Percentiles rank a stretch among this genome's conserved stretches.
Evolutionary conservation across 1,140 invertebrate species (phyloP).

Genomic region (Saccostrea glomerata): DNA sequence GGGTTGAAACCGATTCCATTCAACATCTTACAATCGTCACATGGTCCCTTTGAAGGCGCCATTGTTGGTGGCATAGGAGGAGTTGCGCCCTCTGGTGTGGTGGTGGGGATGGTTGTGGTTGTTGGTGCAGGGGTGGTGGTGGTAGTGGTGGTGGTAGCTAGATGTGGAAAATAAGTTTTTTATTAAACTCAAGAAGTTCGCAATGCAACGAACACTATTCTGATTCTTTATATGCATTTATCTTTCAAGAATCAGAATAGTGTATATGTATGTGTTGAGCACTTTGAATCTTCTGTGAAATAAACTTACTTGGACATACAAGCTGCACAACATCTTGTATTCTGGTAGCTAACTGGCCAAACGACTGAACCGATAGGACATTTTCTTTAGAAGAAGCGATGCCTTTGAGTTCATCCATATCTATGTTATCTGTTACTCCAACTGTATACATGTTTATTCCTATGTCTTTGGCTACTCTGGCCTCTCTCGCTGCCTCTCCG

Average conservation of each 20-base stretch:
- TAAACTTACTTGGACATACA: slow-evolving; percentile 53
- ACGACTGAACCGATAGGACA: slow-evolving; percentile 23
- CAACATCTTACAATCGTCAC: slow-evolving; percentile 61
- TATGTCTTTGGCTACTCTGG: slow-evolving; percentile 47
- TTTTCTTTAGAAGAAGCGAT: slow-evolving; percentile 47
- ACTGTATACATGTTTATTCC: slow-evolving; percentile 61
- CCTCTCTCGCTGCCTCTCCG: slow-evolving; percentile 53
- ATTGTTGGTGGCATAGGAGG: slow-evolving; percentile 1
- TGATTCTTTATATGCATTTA: too few species aligned
- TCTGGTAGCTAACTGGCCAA: not conserved
- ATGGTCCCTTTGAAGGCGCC: slow-evolving; percentile 49
- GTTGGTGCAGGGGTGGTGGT: not conserved
- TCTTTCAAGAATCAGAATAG: too few species aligned
- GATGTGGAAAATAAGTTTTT: not conserved
- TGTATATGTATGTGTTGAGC: not conserved
- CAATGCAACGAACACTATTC: too few species aligned
- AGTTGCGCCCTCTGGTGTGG: not conserved
- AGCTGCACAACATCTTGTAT: slow-evolving; percentile 41
- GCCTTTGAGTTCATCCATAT: slow-evolving; percentile 42
- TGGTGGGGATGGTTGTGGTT: slow-evolving; percentile 8
- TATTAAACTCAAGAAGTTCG: not conserved
- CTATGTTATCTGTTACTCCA: slow-evolving; percentile 35
- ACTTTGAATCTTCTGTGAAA: not conserved
- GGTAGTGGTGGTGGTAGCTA: not conserved
- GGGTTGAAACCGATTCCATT: slow-evolving; percentile 65